Percentiles rank a stretch among this genome's conserved stretches.
phyloP scores from a whole-genome alignment of 2,888 invertebrate species.

The Xylocampa areola region DNA sequence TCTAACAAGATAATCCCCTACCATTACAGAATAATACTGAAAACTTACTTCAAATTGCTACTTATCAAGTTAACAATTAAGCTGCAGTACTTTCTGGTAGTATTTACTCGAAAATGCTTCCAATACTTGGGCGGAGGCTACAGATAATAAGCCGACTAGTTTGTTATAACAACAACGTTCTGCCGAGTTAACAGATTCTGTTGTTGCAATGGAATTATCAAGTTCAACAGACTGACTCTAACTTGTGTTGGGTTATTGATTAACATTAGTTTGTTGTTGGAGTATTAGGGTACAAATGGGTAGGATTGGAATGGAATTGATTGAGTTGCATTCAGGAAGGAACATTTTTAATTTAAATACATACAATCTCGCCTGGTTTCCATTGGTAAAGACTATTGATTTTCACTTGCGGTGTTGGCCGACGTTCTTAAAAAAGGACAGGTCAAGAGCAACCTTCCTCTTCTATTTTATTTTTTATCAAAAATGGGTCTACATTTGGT shows the following conservation, averaged over 20 bases:
- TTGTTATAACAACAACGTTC: constrained; percentile 47
- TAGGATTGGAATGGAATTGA: background rate
- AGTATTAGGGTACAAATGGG: constrained; percentile 2
- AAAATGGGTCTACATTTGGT: no score
- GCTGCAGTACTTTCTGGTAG: constrained; percentile 1
- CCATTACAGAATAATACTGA: no score
- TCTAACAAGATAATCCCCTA: no score
- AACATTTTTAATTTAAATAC: no score
- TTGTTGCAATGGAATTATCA: constrained; percentile 47
- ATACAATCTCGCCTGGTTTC: no score
- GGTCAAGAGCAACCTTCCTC: no score
- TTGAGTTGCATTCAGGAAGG: constrained; percentile 4
- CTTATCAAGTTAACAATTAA: background rate
- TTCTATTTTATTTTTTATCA: no score
- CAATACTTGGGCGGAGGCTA: constrained; percentile 26
- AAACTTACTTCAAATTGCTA: no score
- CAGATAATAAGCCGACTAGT: constrained; percentile 38
- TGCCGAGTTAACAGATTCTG: constrained; percentile 37
- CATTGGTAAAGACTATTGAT: no score
- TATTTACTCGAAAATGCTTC: constrained; percentile 19
- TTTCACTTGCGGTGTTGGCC: no score
- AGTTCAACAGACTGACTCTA: constrained; percentile 40
- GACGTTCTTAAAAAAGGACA: no score
- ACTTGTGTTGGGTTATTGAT: constrained; percentile 44
- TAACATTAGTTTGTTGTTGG: constrained; percentile 38